Evolutionary conservation across 2,888 invertebrate species (phyloP).

Genomic region (Nomada fabriciana): DNA sequence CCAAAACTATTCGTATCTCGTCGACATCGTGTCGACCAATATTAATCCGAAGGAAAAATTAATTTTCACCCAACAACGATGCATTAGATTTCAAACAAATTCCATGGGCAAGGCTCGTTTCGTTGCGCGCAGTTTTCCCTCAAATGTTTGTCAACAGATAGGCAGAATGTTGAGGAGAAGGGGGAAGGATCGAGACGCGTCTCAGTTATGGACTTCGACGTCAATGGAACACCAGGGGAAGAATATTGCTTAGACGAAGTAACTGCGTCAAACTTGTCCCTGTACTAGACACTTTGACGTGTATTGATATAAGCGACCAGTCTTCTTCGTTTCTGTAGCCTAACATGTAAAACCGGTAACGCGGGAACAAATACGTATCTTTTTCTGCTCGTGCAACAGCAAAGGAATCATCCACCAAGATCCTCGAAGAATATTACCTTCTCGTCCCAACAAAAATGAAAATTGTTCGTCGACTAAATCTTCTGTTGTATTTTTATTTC

Average conservation of each 20-base stretch:
- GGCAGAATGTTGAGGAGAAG: not conserved
- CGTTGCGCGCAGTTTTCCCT: not conserved
- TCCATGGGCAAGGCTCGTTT: not conserved
- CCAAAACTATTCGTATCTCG: no score
- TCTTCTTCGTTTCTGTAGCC: slow-evolving; percentile 44
- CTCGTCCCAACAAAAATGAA: no score
- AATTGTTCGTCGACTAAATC: no score
- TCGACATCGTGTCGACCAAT: no score
- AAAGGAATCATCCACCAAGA: not conserved
- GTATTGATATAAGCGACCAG: slow-evolving; percentile 59
- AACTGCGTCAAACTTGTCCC: slow-evolving; percentile 54
- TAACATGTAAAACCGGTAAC: slow-evolving; percentile 31
- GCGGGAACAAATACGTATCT: not conserved
- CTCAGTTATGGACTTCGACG: slow-evolving; percentile 59
- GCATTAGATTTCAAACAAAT: not conserved
- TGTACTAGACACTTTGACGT: slow-evolving; percentile 65
- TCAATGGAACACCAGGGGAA: slow-evolving; percentile 34
- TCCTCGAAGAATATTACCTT: no score
- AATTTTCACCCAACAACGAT: no score
- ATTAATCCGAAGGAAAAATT: no score
- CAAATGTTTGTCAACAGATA: slow-evolving; percentile 38
- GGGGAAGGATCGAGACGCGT: slow-evolving; percentile 20
- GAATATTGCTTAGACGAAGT: slow-evolving; percentile 62
- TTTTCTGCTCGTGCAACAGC: not conserved
- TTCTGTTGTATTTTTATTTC: no score